Percentiles rank a stretch among this genome's conserved stretches.
These are phyloP conservation scores for Manis javanica DNA, from an alignment of 2,797 vertebrate species.

Conservation along the genomic window DNA sequence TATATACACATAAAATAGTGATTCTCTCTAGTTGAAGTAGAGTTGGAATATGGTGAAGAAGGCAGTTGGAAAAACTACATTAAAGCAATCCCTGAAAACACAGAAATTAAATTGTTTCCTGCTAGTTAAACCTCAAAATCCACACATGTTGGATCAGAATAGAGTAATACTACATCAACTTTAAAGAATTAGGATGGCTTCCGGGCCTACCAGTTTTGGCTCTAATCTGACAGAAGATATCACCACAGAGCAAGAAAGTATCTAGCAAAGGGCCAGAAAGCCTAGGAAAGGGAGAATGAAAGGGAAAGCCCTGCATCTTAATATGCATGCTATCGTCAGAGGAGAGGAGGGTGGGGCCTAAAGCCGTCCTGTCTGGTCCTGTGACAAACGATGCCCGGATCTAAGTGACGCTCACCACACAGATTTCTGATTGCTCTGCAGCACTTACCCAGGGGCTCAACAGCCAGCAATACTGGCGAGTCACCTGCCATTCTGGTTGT, in stretches of 20 bases:
- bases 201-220: neutral
- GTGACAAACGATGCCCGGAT: neutral
- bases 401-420: neutral
- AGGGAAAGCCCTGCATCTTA: neutral
- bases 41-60: neutral
- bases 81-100: slow-evolving; percentile 1
- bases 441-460: neutral
- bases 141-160: neutral
- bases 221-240: slow-evolving; percentile 4
- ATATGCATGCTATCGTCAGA: neutral
- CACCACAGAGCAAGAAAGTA: neutral
- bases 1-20: neutral
- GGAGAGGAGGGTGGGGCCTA: neutral
- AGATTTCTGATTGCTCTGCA: neutral
- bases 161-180: neutral
- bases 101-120: neutral
- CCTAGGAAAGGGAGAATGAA: neutral
- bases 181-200: neutral
- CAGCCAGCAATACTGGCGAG: neutral
- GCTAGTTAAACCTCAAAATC: neutral
- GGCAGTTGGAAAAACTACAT: neutral
- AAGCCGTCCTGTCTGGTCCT: neutral
- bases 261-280: neutral
- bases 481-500: neutral
- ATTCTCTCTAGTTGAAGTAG: neutral